Conservation (phyloP, 2,888 invertebrate species). For the Parapristionchus giblindavisi region DNA sequence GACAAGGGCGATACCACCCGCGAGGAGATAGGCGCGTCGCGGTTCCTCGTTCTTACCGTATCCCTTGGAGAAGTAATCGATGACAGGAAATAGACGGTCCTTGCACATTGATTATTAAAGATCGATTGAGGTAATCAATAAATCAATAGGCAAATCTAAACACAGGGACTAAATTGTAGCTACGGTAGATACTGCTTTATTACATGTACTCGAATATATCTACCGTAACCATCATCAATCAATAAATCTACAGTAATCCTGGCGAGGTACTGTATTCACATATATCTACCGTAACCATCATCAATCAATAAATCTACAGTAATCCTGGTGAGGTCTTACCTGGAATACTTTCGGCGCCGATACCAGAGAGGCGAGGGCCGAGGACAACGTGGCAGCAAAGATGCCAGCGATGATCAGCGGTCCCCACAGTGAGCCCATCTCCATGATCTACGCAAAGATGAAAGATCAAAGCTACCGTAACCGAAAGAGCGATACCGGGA, state of each 20-base stretch:
- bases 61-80: constrained; percentile 81
- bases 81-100: constrained; percentile 91
- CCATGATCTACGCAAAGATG: constrained; percentile 60
- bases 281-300: no score
- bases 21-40: constrained; percentile 88
- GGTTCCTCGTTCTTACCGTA: constrained; percentile 75
- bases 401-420: constrained; percentile 94
- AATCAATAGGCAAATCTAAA: no score
- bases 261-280: no score
- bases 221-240: no score
- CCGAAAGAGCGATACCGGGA: constrained; percentile 55
- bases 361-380: constrained; percentile 90
- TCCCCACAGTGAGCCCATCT: constrained; percentile 72
- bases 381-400: constrained; percentile 94
- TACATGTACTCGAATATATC: no score
- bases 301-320: no score
- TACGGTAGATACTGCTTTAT: no score
- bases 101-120: constrained; percentile 80
- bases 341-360: constrained; percentile 84
- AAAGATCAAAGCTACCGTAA: no score
- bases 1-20: constrained; percentile 84
- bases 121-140: not conserved
- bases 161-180: no score
- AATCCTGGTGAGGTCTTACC: no score
- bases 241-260: no score